Base-by-base conservation (phyloP, 2,113 vertebrate genomes). In the Turdus rufiventris region DNA sequence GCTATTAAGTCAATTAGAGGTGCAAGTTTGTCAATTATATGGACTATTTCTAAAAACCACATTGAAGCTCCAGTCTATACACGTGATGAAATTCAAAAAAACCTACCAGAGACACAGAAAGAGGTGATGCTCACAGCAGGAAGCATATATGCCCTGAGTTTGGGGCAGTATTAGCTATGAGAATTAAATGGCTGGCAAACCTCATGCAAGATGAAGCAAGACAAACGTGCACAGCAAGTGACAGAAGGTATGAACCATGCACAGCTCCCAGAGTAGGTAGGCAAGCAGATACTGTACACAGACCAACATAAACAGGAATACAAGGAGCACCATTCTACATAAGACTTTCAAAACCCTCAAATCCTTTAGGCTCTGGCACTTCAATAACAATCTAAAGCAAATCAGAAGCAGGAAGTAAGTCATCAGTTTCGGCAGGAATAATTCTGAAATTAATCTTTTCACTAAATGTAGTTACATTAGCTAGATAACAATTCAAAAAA, bases 41-140 rank as follows among this genome's bases (percentile, higher is more conserved):
- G 56, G 85, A 94, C 85, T 93, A 56, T 73, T 94, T 91, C 81
- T 93, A 89, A 92, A 90, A 95, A 78, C 43, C 84, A 91, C 84
- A 91, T 2, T 77, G 67, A 13, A 91, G 78, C 38, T 86, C 43
- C 70, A 34, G 9, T 70, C 36, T 33, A 36, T 43, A 63, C 33
- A 60, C 24, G 54, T 1, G 19, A 92, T 12, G 42, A 80, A 91
- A 89, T 7, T 25, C 33, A 65, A 53, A 92, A 93, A 71, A 77
- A 62, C 18, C 60, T 63, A n/a, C 56, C 43, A 63, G 58, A 95
- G 25, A 70, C 62, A 82, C 4, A 38, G 0, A 77, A 40, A 76
- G 42, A 50, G n/a, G 51, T 43, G 50, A 81, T 25, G 24, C 14
- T 40, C 29, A n/a, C 21, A 33, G 77, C 50, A 63, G 5, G 40